Conservation (phyloP, 2,113 vertebrate species). For the Zosterops japonicus region DNA sequence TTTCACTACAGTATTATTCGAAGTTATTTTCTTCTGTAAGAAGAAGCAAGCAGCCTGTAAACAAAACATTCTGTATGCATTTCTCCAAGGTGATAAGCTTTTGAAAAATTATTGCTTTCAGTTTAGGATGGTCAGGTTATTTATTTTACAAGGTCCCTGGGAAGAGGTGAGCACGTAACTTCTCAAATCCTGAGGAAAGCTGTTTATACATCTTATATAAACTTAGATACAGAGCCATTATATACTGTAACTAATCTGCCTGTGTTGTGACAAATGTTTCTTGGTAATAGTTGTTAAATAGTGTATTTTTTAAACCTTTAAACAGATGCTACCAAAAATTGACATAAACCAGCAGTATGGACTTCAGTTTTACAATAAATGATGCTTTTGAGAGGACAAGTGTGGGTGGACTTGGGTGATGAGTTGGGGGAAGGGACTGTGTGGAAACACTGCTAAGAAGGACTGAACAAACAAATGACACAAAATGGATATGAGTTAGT, state of each 20-base stretch:
- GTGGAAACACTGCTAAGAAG: background rate
- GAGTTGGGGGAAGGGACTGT: background rate
- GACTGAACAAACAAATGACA: background rate
- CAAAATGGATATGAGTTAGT: constrained; percentile 14
- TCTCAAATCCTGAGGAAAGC: background rate
- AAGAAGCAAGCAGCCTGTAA: background rate
- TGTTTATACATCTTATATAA: background rate
- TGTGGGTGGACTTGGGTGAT: constrained; percentile 5
- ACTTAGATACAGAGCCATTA: background rate
- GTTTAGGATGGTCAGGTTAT: background rate
- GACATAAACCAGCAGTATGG: background rate
- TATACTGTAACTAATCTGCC: background rate
- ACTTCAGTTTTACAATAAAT: background rate
- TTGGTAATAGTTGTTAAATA: background rate
- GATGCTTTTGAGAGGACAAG: background rate
- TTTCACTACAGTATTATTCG: background rate
- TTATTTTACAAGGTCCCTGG: background rate
- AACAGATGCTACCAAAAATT: background rate
- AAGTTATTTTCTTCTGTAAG: background rate
- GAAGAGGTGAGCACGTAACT: background rate
- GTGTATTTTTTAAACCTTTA: background rate
- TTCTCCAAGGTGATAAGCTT: background rate
- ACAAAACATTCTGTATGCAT: background rate
- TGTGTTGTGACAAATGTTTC: background rate
- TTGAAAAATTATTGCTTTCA: background rate